Percentiles rank a stretch among this genome's conserved stretches.
phyloP scores from a whole-genome alignment of 2,113 vertebrate species.

The Scalopus aquaticus region DNA sequence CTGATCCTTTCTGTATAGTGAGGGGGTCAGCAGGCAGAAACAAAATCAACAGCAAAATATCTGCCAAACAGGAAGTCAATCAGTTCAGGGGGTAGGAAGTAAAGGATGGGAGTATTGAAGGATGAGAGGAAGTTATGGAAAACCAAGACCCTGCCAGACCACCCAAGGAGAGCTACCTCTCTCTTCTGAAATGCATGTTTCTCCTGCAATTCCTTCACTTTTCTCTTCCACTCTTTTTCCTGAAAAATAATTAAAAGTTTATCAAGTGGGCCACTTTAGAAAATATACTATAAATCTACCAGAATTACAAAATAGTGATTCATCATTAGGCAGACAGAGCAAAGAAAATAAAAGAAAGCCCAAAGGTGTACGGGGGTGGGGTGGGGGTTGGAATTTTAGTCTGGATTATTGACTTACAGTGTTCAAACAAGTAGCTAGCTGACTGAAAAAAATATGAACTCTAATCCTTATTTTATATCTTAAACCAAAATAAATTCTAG shows the following conservation, averaged over 20 bases:
- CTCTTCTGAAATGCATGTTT: conserved; percentile 71
- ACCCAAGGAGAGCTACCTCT: conserved; percentile 52
- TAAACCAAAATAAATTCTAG: conserved; percentile 21
- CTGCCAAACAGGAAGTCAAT: neutral
- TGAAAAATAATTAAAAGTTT: conserved; percentile 68
- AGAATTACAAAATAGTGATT: neutral
- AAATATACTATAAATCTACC: neutral
- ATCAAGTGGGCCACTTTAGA: neutral
- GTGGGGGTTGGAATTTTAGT: neutral
- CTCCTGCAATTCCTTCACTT: conserved; percentile 74
- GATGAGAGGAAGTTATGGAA: neutral
- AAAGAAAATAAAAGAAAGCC: neutral
- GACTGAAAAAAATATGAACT: neutral
- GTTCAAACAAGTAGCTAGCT: neutral
- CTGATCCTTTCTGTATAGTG: neutral
- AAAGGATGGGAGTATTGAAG: too few relatives aligned
- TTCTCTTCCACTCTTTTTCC: conserved; percentile 81
- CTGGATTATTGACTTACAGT: neutral
- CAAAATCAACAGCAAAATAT: neutral
- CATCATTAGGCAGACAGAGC: neutral
- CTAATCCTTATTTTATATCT: neutral
- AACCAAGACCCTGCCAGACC: neutral
- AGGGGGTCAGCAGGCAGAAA: neutral
- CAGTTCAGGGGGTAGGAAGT: neutral
- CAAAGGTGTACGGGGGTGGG: neutral